Conservation (phyloP, 2,888 invertebrate genomes). For the Keiferia lycopersicella region DNA sequence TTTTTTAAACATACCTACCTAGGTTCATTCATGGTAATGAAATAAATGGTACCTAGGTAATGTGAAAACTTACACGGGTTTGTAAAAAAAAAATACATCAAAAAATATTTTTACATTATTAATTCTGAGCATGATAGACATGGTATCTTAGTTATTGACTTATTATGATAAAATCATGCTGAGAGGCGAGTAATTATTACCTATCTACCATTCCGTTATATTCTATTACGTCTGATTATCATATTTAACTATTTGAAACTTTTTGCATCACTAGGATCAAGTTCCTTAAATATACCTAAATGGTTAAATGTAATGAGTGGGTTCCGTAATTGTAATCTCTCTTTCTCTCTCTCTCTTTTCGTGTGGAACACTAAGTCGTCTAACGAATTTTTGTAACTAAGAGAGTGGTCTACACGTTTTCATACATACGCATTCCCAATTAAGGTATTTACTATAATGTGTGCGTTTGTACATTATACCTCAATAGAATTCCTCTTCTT, state of each 20-base stretch:
- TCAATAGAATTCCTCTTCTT: too few relatives aligned
- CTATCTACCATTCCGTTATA: neutral
- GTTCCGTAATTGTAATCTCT: neutral
- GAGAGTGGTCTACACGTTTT: too few relatives aligned
- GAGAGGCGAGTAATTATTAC: neutral
- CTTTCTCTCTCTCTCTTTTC: too few relatives aligned
- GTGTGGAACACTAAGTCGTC: too few relatives aligned
- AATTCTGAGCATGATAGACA: neutral
- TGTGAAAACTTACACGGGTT: neutral
- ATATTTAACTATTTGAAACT: constrained; percentile 10
- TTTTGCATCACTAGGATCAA: constrained; percentile 14
- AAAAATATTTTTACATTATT: neutral
- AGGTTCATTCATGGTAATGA: too few relatives aligned
- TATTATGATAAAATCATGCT: constrained; percentile 9
- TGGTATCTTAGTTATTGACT: neutral
- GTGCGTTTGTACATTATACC: too few relatives aligned
- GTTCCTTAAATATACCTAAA: neutral
- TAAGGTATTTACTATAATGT: too few relatives aligned
- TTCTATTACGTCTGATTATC: constrained; percentile 17
- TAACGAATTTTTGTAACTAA: too few relatives aligned
- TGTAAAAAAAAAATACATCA: too few relatives aligned
- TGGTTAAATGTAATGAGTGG: neutral
- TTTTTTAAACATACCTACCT: too few relatives aligned
- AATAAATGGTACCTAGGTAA: too few relatives aligned
- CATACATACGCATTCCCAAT: too few relatives aligned